These are phyloP conservation scores for Phainopepla nitens DNA, from an alignment of 2,113 vertebrate species.

Conservation along the genomic window DNA sequence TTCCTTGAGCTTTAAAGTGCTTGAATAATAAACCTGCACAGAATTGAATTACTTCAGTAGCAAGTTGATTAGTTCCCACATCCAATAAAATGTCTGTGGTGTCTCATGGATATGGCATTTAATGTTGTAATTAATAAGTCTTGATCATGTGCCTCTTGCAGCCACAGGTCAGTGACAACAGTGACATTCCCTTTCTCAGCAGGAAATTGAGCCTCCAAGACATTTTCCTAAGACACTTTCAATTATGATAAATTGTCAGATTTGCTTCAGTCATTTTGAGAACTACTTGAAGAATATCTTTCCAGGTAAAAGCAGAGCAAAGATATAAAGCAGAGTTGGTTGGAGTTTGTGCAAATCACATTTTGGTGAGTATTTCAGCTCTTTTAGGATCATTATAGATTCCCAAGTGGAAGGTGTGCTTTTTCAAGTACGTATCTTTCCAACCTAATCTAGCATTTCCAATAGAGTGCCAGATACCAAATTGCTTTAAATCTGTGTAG, in stretches of 20 bases:
- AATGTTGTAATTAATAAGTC: conserved; percentile 61
- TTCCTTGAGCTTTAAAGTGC: conserved; percentile 41
- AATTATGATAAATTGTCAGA: conserved; percentile 58
- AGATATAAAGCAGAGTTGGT: not conserved
- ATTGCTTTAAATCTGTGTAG: conserved; percentile 29
- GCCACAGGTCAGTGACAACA: conserved; percentile 54
- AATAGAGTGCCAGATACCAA: not conserved
- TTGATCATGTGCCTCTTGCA: conserved; percentile 30
- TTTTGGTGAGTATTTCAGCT: not conserved
- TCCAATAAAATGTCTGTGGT: conserved; percentile 43
- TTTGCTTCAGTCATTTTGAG: conserved; percentile 55
- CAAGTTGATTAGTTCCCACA: conserved; percentile 55
- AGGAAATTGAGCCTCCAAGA: conserved; percentile 56
- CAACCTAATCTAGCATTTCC: conserved; percentile 38
- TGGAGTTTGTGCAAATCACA: not conserved
- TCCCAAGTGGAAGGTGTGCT: not conserved
- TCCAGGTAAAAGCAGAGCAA: not conserved
- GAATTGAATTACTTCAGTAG: conserved; percentile 53
- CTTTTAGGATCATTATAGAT: not conserved
- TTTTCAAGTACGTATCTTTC: not conserved
- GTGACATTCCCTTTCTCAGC: conserved; percentile 52
- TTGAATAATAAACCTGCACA: conserved; percentile 55
- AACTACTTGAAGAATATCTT: conserved; percentile 10
- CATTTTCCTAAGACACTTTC: conserved; percentile 50
- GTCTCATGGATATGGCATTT: conserved; percentile 54